A percentile compares a stretch with the other conserved stretches of the same genome.
Evolutionary conservation across 2,113 vertebrate genomes (phyloP).

Genomic region (Brienomyrus longianalis): DNA sequence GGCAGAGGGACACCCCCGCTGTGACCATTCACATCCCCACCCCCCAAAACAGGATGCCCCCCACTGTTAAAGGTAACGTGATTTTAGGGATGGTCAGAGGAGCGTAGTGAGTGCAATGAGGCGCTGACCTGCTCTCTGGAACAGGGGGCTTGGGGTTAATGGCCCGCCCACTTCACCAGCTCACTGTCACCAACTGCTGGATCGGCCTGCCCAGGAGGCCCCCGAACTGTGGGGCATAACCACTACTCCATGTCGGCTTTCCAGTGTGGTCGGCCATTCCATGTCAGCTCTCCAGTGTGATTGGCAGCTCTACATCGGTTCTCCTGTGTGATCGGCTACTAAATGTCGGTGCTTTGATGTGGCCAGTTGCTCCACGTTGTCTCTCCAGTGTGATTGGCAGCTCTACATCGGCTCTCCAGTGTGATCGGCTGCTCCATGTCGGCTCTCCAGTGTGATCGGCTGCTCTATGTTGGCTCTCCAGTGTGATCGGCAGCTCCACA

Average conservation of each 20-base stretch:
- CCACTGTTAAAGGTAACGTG: slow-evolving; percentile 60
- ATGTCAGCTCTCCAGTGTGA: neutral
- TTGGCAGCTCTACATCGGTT: no score
- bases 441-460: neutral
- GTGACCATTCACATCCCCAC: neutral
- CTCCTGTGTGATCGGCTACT: neutral
- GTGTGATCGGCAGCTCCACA: neutral
- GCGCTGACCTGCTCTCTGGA: slow-evolving; percentile 46
- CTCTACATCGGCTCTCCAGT: neutral
- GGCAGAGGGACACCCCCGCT: neutral
- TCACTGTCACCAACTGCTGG: slow-evolving; percentile 24
- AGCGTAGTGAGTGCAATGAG: slow-evolving; percentile 57
- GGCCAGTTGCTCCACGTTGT: no score
- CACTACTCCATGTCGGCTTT: neutral
- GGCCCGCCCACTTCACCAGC: slow-evolving; percentile 40
- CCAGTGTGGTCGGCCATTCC: neutral
- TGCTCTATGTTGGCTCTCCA: neutral
- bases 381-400: neutral
- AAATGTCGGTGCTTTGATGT: neutral
- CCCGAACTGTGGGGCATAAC: neutral
- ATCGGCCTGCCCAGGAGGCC: no score
- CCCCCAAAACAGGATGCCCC: slow-evolving; percentile 53
- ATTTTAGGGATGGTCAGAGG: slow-evolving; percentile 67
- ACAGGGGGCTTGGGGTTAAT: slow-evolving; percentile 38
- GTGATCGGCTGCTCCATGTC: fast-evolving